Conservation (phyloP, 2,113 vertebrate species). For the Saiga tatarica region DNA sequence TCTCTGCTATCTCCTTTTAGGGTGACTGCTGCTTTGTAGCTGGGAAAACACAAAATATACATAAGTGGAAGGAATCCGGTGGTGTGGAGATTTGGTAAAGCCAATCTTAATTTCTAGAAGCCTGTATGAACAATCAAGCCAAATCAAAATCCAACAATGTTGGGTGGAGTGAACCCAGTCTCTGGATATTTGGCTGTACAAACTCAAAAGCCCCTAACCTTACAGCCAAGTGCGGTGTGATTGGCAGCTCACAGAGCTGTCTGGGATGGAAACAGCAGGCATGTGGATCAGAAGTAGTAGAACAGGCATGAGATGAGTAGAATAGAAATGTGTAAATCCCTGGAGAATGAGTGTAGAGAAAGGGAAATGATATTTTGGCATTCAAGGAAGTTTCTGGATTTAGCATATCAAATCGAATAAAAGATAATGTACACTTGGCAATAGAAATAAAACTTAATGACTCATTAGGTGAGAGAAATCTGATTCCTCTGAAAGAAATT, state of each 20-base stretch:
- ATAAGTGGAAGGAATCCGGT: neutral
- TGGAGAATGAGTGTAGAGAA: neutral
- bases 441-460: slow-evolving; percentile 55
- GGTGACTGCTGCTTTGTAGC: neutral
- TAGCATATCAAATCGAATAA: slow-evolving; percentile 65
- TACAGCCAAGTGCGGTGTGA: slow-evolving; percentile 28
- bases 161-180: slow-evolving; percentile 2
- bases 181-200: slow-evolving; percentile 28
- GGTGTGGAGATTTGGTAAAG: slow-evolving; percentile 37
- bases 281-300: neutral
- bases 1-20: neutral
- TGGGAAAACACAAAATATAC: slow-evolving; percentile 36
- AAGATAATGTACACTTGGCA: slow-evolving; percentile 69
- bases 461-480: slow-evolving; percentile 75
- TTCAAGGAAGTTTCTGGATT: slow-evolving; percentile 43
- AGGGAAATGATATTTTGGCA: slow-evolving; percentile 36
- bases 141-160: slow-evolving; percentile 52
- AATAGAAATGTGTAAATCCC: neutral
- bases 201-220: neutral
- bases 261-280: slow-evolving; percentile 46
- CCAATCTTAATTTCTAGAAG: slow-evolving; percentile 39
- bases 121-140: slow-evolving; percentile 46
- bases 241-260: neutral
- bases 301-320: neutral
- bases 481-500: slow-evolving; percentile 57